These are phyloP conservation scores for Dasysyrphus tricinctus DNA, from an alignment of 2,888 invertebrate genomes.

Conservation along the genomic window DNA sequence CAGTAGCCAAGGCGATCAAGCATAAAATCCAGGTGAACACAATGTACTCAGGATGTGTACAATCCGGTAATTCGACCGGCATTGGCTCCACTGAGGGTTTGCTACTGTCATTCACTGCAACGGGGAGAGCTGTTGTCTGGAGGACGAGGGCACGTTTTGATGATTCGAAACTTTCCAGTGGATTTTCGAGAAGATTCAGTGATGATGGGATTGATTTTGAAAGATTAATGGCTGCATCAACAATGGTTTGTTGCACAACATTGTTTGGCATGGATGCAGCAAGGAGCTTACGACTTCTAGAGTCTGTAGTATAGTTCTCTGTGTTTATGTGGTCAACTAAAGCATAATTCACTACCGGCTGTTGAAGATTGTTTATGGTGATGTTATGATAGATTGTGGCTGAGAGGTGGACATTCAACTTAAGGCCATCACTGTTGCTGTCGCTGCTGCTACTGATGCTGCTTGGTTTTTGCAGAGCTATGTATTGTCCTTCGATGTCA, in stretches of 20 bases:
- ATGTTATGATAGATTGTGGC: conserved; percentile 84
- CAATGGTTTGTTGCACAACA: conserved; percentile 78
- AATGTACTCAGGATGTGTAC: conserved; percentile 92
- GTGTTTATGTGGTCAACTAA: conserved; percentile 77
- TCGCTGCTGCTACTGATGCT: conserved; percentile 41
- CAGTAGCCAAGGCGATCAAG: conserved; percentile 95
- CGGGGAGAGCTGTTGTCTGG: conserved; percentile 31
- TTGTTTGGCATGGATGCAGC: conserved; percentile 76
- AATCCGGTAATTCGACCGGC: conserved; percentile 80
- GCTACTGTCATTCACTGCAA: background rate
- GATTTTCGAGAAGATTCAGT: conserved; percentile 76
- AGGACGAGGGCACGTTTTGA: conserved; percentile 61
- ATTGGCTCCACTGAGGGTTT: conserved; percentile 34
- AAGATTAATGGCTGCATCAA: conserved; percentile 78
- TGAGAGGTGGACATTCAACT: conserved; percentile 83
- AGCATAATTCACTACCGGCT: conserved; percentile 72
- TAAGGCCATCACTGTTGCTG: conserved; percentile 78
- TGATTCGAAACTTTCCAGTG: conserved; percentile 77
- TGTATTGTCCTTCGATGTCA: conserved; percentile 75
- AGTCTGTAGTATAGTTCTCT: conserved; percentile 74
- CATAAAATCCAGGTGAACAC: conserved; percentile 97
- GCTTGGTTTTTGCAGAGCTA: conserved; percentile 29
- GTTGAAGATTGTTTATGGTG: conserved; percentile 81
- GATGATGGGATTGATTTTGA: conserved; percentile 77
- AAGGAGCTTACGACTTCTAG: conserved; percentile 8